A percentile compares a stretch with the other conserved stretches of the same genome.
phyloP scores from a whole-genome alignment of 2,797 vertebrate species.

The Carcharodon carcharias region DNA sequence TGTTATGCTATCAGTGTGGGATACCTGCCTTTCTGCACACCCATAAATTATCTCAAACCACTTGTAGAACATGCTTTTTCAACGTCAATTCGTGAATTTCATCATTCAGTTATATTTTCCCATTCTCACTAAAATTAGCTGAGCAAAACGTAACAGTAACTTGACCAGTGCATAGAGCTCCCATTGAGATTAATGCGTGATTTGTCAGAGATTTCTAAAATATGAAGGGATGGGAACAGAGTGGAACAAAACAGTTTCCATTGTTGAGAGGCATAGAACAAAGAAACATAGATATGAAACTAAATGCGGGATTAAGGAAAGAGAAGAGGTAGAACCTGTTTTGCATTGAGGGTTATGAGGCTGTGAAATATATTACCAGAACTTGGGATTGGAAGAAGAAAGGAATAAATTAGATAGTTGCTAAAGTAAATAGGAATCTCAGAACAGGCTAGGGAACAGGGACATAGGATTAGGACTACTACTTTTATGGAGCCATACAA shows the following conservation, averaged over 20 bases:
- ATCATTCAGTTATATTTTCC: neutral
- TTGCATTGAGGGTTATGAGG: neutral
- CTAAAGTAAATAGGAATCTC: neutral
- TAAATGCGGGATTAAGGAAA: neutral
- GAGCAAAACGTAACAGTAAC: neutral
- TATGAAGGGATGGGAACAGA: neutral
- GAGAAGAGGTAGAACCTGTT: neutral
- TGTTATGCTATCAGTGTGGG: neutral
- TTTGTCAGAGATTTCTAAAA: neutral
- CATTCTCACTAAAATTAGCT: neutral
- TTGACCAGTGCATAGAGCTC: neutral
- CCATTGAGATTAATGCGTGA: neutral
- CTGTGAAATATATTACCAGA: neutral
- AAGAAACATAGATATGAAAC: neutral
- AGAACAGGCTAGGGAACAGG: neutral
- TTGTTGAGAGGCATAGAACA: neutral
- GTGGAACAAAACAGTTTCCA: neutral
- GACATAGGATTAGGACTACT: neutral
- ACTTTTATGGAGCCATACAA: neutral
- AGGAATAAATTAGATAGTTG: neutral
- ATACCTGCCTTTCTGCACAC: neutral
- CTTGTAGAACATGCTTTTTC: neutral
- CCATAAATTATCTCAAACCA: neutral
- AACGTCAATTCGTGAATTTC: neutral
- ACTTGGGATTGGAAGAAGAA: neutral